Conservation (phyloP, 2,797 vertebrate species). For the Parauchenoglanis ngamensis region DNA sequence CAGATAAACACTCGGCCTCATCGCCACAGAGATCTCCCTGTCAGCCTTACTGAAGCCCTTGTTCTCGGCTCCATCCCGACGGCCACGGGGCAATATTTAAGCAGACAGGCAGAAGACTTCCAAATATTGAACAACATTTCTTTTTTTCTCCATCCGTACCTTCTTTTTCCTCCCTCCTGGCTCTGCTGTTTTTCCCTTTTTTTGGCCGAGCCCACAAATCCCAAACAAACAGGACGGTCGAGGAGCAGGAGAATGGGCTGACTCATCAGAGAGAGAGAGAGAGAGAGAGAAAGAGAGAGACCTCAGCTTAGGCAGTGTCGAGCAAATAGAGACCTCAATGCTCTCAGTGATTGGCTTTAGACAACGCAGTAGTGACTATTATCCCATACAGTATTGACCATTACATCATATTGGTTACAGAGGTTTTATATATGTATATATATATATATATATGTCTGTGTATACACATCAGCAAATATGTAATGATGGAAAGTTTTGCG, state of each 20-base stretch:
- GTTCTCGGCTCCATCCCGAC: slow-evolving; percentile 76
- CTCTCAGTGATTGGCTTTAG: slow-evolving; percentile 34
- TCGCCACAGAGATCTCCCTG: slow-evolving; percentile 82
- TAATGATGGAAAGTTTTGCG: not conserved
- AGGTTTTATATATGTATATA: not conserved
- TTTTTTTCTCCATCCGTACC: slow-evolving; percentile 64
- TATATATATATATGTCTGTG: not conserved
- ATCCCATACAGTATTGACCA: slow-evolving; percentile 23
- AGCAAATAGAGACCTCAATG: slow-evolving; percentile 4
- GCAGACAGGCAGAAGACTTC: slow-evolving; percentile 81
- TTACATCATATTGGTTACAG: slow-evolving; percentile 1
- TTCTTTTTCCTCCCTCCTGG: slow-evolving; percentile 46
- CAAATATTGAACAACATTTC: slow-evolving; percentile 84
- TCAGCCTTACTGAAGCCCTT: slow-evolving; percentile 80
- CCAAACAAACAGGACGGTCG: slow-evolving; percentile 61
- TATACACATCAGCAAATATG: not conserved
- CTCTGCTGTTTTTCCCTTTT: slow-evolving; percentile 60
- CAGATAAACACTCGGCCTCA: slow-evolving; percentile 81
- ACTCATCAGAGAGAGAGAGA: slow-evolving; percentile 54
- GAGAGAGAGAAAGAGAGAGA: slow-evolving; percentile 25
- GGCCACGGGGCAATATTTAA: slow-evolving; percentile 83
- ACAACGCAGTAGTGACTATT: slow-evolving; percentile 48
- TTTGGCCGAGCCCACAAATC: slow-evolving; percentile 60
- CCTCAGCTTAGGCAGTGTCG: not conserved
- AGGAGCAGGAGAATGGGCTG: slow-evolving; percentile 61